These are phyloP conservation scores for Nerophis lumbriciformis DNA, from an alignment of 2,113 vertebrate genomes.

Conservation along the genomic window DNA sequence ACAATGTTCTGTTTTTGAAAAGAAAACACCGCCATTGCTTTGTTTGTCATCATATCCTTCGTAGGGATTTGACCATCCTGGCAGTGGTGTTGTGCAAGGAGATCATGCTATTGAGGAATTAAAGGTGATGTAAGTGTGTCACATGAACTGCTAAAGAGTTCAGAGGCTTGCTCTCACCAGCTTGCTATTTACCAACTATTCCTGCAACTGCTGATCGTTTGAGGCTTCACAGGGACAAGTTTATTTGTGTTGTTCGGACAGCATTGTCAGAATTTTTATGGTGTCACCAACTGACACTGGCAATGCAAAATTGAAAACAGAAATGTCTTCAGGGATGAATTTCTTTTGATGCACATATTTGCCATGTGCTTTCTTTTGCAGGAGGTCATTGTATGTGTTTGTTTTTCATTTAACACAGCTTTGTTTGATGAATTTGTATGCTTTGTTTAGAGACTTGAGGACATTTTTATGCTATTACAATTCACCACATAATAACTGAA, in stretches of 20 bases:
- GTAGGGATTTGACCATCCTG: neutral
- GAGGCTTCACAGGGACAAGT: too few species aligned
- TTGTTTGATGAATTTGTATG: too few species aligned
- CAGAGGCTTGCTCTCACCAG: neutral
- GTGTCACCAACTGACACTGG: neutral
- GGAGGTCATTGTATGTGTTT: too few species aligned
- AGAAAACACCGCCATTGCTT: slow-evolving; percentile 21
- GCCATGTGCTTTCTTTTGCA: too few species aligned
- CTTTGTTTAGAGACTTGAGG: neutral
- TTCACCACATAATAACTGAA: slow-evolving; percentile 2
- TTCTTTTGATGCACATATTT: too few species aligned
- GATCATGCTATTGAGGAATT: slow-evolving; percentile 18
- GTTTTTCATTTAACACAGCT: too few species aligned
- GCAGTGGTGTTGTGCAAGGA: slow-evolving; percentile 19
- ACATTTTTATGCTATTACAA: neutral
- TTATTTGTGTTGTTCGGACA: neutral
- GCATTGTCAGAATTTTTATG: neutral
- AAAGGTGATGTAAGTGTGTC: slow-evolving; percentile 13
- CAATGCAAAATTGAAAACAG: neutral
- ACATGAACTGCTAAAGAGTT: neutral
- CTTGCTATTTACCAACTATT: neutral
- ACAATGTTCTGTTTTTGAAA: neutral
- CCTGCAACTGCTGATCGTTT: neutral
- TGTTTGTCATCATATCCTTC: neutral
- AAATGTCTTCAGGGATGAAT: neutral